phyloP scores from a whole-genome alignment of 1,140 invertebrate genomes.

The Zaprionus ghesquierei region DNA sequence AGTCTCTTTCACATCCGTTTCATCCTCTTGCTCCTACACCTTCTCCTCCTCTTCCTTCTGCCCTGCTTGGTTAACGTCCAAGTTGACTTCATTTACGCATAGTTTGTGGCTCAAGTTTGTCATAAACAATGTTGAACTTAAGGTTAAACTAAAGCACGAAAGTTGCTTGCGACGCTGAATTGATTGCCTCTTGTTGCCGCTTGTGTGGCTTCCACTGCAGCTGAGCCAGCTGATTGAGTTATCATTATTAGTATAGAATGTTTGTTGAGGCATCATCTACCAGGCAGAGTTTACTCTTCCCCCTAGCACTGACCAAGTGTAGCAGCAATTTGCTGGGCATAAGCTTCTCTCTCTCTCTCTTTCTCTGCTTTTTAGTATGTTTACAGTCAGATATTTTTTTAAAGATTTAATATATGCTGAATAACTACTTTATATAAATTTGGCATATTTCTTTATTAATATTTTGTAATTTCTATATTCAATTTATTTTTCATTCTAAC shows the following conservation, averaged over 20 bases:
- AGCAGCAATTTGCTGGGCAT: no score
- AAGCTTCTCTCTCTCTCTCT: no score
- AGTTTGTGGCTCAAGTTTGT: slow-evolving; percentile 75
- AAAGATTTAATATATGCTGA: no score
- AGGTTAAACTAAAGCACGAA: slow-evolving; percentile 68
- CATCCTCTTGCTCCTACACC: no score
- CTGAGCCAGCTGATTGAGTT: slow-evolving; percentile 14
- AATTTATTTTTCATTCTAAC: no score
- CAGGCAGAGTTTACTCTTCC: neutral
- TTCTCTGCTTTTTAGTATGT: no score
- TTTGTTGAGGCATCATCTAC: neutral
- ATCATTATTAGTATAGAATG: slow-evolving; percentile 7
- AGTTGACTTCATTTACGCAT: slow-evolving; percentile 75
- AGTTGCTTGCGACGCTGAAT: slow-evolving; percentile 54
- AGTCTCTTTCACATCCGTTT: neutral
- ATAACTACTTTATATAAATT: no score
- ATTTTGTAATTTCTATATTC: no score
- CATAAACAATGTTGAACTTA: slow-evolving; percentile 76
- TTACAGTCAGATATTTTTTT: no score
- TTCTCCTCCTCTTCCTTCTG: neutral
- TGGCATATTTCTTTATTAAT: no score
- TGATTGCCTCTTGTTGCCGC: slow-evolving; percentile 61
- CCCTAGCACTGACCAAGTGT: no score
- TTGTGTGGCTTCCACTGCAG: neutral
- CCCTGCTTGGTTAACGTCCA: slow-evolving; percentile 41